These are phyloP conservation scores for Parnassius orleans DNA, from an alignment of 2,888 invertebrate genomes.

Conservation along the genomic window DNA sequence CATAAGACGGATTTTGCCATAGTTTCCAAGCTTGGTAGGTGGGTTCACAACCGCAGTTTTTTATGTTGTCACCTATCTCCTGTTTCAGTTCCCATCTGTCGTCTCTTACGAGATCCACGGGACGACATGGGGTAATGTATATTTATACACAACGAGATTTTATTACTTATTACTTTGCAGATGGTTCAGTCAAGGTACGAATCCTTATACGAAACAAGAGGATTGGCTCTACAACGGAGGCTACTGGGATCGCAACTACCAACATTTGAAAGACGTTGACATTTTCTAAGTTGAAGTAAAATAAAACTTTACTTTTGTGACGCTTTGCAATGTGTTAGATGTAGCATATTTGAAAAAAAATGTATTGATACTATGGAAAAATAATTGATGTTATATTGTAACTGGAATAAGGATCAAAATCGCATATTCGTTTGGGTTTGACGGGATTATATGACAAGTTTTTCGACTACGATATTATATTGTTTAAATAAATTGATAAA, in stretches of 20 bases:
- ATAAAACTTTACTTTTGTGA: constrained; percentile 2
- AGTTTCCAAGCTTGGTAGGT: no score
- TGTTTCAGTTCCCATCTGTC: no score
- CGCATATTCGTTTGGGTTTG: neutral
- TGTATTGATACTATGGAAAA: neutral
- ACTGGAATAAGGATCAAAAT: constrained; percentile 3
- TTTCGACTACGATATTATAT: no score
- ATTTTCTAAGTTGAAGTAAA: constrained; percentile 63
- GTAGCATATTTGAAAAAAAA: constrained; percentile 4
- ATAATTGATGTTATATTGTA: neutral
- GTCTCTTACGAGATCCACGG: no score
- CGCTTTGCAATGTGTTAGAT: constrained; percentile 18
- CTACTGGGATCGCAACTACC: constrained; percentile 93
- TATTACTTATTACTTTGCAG: constrained; percentile 76
- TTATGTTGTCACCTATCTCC: no score
- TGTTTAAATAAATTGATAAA: no score
- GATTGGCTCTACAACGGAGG: constrained; percentile 93
- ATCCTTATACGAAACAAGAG: constrained; percentile 90
- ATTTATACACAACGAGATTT: neutral
- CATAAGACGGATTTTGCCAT: no score
- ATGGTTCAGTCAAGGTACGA: constrained; percentile 90
- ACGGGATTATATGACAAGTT: neutral
- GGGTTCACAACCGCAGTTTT: no score
- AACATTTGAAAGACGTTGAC: constrained; percentile 85
- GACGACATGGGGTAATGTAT: no score